Evolutionary conservation across 30 jellyfish, hydroid and myxozoan genomes (phyloP).

Genomic region (Cassiopea andromeda): DNA sequence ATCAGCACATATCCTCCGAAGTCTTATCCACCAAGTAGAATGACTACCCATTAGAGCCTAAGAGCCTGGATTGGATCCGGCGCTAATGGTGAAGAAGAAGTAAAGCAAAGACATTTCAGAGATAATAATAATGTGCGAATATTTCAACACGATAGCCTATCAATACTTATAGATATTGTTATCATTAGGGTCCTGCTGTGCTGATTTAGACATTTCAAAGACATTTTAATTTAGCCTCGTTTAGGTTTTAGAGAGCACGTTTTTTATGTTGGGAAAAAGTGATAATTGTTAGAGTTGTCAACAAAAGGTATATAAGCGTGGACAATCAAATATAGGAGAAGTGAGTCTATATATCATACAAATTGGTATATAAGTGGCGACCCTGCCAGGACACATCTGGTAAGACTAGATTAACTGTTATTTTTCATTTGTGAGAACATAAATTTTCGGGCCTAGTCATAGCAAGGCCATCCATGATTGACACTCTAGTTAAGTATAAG

Average conservation of each 20-base stretch:
- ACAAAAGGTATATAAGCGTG: not conserved
- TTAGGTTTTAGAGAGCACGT: not conserved
- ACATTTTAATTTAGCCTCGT: not conserved
- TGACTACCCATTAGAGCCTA: too few species aligned
- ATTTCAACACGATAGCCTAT: too few species aligned
- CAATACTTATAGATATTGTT: too few species aligned
- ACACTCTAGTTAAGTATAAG: constrained; percentile 12
- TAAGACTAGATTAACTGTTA: constrained; percentile 37
- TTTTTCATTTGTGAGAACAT: constrained; percentile 28
- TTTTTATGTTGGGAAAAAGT: not conserved
- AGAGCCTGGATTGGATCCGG: too few species aligned
- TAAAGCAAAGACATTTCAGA: too few species aligned
- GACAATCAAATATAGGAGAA: too few species aligned
- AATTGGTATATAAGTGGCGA: constrained; percentile 65
- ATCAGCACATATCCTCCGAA: too few species aligned
- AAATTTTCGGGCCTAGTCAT: constrained; percentile 9
- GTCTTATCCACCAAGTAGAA: too few species aligned
- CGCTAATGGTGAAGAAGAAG: too few species aligned
- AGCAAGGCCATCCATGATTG: constrained; percentile 1
- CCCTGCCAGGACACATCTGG: constrained; percentile 54
- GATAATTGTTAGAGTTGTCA: not conserved
- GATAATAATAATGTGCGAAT: too few species aligned
- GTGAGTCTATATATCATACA: constrained; percentile 44
- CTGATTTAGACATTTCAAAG: not conserved
- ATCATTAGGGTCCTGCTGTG: too few species aligned